These are phyloP conservation scores for Seriola rivoliana DNA, from an alignment of 2,113 vertebrate genomes.

Conservation along the genomic window DNA sequence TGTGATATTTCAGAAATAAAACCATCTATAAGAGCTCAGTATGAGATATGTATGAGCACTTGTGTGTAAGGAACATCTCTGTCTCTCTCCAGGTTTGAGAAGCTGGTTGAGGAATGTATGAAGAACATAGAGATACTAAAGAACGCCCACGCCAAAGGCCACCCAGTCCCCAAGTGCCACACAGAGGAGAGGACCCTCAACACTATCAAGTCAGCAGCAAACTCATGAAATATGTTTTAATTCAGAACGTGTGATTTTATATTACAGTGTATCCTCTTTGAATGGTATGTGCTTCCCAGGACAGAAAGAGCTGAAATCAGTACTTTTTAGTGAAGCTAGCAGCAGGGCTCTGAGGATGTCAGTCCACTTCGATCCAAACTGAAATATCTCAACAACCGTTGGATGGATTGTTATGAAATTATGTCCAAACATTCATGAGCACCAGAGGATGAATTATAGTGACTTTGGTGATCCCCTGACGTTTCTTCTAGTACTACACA, in stretches of 20 bases:
- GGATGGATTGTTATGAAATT: too few species aligned
- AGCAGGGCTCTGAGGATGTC: too few species aligned
- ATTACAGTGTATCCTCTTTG: neutral
- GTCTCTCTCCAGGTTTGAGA: slow-evolving; percentile 86
- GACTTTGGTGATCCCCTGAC: too few species aligned
- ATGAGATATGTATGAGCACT: slow-evolving; percentile 45
- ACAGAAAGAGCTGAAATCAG: too few species aligned
- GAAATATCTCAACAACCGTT: neutral
- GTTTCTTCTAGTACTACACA: too few species aligned
- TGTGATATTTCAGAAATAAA: neutral
- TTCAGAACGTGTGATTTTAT: neutral
- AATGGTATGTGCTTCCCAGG: neutral
- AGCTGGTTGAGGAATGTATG: slow-evolving; percentile 88
- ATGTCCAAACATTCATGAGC: too few species aligned
- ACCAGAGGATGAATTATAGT: too few species aligned
- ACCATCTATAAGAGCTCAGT: neutral
- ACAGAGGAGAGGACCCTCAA: slow-evolving; percentile 92
- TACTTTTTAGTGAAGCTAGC: too few species aligned
- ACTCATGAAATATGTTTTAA: neutral
- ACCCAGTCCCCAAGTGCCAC: slow-evolving; percentile 85
- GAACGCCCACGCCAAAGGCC: slow-evolving; percentile 86
- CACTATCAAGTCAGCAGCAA: slow-evolving; percentile 85
- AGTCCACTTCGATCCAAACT: too few species aligned
- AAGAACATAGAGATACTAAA: slow-evolving; percentile 88
- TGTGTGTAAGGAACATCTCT: slow-evolving; percentile 9